Conservation (phyloP, 1,140 invertebrate species). For the Notospermus geniculatus region DNA sequence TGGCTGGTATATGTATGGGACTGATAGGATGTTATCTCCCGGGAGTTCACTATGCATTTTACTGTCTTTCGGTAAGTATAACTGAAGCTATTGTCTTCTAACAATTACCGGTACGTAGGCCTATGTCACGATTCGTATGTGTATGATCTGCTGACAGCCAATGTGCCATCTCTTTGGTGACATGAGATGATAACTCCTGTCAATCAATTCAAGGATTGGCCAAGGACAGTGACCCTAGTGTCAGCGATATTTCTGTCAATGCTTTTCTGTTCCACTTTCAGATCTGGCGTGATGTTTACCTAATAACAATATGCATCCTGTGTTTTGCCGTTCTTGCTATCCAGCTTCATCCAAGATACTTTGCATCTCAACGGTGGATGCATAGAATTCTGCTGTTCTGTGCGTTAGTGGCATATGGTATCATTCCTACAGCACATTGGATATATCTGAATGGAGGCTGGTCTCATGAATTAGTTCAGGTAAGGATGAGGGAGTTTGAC, state of each 20-base stretch:
- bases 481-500: too few relatives aligned
- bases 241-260: too few relatives aligned
- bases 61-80: slow-evolving; percentile 78
- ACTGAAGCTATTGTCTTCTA: background rate
- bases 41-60: slow-evolving; percentile 95
- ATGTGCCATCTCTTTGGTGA: too few relatives aligned
- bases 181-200: background rate
- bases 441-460: slow-evolving; percentile 82
- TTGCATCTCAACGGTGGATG: slow-evolving; percentile 47
- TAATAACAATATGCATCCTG: slow-evolving; percentile 65
- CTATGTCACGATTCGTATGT: too few relatives aligned
- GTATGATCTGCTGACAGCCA: too few relatives aligned
- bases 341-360: slow-evolving; percentile 65
- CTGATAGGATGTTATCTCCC: slow-evolving; percentile 91
- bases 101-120: background rate
- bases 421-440: slow-evolving; percentile 90
- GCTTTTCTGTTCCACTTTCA: slow-evolving; percentile 59
- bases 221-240: background rate
- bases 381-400: slow-evolving; percentile 74
- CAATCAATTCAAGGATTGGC: background rate
- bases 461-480: slow-evolving; percentile 76
- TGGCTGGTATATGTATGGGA: slow-evolving; percentile 89
- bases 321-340: slow-evolving; percentile 37
- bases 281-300: slow-evolving; percentile 79
- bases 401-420: slow-evolving; percentile 82